A percentile compares a stretch with the other conserved stretches of the same genome.
phyloP scores from a whole-genome alignment of 2,113 vertebrate species.

The Connochaetes taurinus region DNA sequence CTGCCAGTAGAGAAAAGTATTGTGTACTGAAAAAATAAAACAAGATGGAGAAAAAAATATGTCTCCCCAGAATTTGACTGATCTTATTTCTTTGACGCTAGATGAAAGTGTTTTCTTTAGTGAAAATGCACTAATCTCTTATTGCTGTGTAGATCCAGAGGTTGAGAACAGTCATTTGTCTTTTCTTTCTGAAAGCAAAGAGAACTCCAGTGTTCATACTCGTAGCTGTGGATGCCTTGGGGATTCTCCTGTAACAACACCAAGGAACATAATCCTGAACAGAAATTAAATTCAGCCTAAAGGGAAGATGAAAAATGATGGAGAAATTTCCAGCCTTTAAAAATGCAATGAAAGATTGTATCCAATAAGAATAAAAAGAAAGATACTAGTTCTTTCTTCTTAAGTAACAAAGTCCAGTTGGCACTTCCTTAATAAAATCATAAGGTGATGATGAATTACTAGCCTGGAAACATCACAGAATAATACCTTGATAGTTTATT shows the following conservation, averaged over 20 bases:
- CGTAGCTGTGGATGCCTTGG: not conserved
- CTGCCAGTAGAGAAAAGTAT: not conserved
- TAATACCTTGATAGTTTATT: not conserved
- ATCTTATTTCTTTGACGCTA: slow-evolving; percentile 73
- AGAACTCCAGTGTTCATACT: not conserved
- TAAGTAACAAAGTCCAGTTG: not conserved
- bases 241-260: not conserved
- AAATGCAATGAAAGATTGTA: not conserved
- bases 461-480: not conserved
- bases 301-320: not conserved
- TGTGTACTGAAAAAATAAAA: not conserved
- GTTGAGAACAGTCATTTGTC: slow-evolving; percentile 52
- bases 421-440: not conserved
- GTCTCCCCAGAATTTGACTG: slow-evolving; percentile 41
- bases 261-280: not conserved
- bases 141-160: slow-evolving; percentile 31
- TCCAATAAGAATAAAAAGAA: not conserved
- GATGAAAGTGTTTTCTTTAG: slow-evolving; percentile 70
- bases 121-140: slow-evolving; percentile 58
- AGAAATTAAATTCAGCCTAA: slow-evolving; percentile 21
- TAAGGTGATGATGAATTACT: not conserved
- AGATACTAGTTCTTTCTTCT: not conserved
- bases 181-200: slow-evolving; percentile 62
- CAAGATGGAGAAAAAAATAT: slow-evolving; percentile 47
- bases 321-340: not conserved